These are phyloP conservation scores for Strigops habroptila DNA, from an alignment of 2,113 vertebrate genomes.

Conservation along the genomic window DNA sequence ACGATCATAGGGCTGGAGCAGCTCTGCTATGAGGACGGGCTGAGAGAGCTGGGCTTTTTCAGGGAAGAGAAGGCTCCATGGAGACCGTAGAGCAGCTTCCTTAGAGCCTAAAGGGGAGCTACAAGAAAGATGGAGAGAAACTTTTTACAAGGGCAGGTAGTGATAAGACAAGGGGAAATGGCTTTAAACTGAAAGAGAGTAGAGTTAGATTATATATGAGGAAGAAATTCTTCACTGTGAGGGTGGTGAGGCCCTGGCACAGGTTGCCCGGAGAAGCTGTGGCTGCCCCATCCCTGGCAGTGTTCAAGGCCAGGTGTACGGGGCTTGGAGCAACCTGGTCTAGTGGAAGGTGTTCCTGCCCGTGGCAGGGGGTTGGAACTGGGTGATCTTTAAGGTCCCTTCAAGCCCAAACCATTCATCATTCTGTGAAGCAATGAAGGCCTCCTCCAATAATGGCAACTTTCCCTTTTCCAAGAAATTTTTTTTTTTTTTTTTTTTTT, in stretches of 20 bases:
- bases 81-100: neutral
- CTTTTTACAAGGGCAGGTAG: neutral
- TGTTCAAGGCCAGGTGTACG: neutral
- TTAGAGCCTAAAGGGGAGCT: neutral
- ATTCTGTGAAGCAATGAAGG: neutral
- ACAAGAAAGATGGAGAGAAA: neutral
- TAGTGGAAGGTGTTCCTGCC: neutral
- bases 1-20: no score
- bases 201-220: neutral
- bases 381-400: neutral
- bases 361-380: neutral
- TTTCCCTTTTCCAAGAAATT: neutral
- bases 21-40: neutral
- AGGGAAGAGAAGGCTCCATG: neutral
- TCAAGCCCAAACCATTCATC: neutral
- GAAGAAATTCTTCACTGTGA: neutral
- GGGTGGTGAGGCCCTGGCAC: no score
- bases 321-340: neutral
- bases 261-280: no score
- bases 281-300: neutral
- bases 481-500: no score
- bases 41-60: neutral
- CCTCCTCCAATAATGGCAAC: fast-evolving
- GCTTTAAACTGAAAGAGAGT: neutral
- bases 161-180: neutral